These are phyloP conservation scores for Idaea biselata DNA, from an alignment of 2,888 invertebrate genomes.

Conservation along the genomic window DNA sequence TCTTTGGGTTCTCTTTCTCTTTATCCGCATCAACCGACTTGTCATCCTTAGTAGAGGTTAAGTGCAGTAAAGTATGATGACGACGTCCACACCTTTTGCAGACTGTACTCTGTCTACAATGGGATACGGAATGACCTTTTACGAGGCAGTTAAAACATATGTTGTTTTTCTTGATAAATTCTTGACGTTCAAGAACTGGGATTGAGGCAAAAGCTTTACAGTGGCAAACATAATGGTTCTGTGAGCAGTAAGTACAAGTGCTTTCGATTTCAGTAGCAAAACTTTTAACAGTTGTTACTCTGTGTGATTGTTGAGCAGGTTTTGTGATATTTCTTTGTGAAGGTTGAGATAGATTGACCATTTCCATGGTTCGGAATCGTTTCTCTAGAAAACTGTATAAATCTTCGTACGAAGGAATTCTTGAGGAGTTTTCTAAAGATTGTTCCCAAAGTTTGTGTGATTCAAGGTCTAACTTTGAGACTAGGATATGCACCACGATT, in stretches of 20 bases:
- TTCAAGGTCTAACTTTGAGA: constrained; percentile 26
- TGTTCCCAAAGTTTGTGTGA: constrained; percentile 28
- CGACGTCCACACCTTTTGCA: constrained; percentile 25
- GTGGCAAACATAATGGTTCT: constrained; percentile 23
- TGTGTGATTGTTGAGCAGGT: not conserved
- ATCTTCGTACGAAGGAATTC: constrained; percentile 15
- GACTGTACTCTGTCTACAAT: constrained; percentile 13
- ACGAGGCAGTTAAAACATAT: constrained; percentile 26
- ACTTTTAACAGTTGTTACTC: constrained; percentile 6
- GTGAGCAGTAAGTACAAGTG: constrained; percentile 15
- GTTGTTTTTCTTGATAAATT: constrained; percentile 21
- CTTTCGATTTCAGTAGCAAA: constrained; percentile 13
- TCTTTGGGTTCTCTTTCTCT: constrained; percentile 1
- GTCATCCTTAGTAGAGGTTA: constrained; percentile 7
- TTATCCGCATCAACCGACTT: not conserved
- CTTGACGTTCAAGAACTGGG: constrained; percentile 14
- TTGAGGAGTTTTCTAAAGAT: constrained; percentile 6
- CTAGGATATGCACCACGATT: constrained; percentile 21
- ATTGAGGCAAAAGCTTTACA: constrained; percentile 16
- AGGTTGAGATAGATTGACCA: constrained; percentile 8
- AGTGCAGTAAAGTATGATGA: constrained; percentile 24
- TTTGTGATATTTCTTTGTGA: not conserved
- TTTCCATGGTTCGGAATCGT: constrained; percentile 23
- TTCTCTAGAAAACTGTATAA: constrained; percentile 19
- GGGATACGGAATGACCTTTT: constrained; percentile 14